Conservation (phyloP, 2,797 vertebrate species). For the Mus minutoides region DNA sequence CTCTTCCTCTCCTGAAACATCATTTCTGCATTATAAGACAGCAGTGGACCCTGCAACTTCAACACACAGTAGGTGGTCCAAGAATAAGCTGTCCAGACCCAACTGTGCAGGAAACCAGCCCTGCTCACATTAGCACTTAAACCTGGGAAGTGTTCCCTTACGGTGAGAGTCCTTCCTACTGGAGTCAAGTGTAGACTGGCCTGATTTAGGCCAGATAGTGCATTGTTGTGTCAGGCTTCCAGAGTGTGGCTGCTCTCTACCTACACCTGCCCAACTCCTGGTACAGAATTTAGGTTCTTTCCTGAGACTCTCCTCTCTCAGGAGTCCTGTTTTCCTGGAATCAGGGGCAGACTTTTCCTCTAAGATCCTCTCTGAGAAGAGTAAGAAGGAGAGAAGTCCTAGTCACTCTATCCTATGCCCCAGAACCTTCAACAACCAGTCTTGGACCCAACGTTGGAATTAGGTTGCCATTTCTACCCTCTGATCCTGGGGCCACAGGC, state of each 20-base stretch:
- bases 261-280: not conserved
- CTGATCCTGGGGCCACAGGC: not conserved
- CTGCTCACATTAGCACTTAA: not conserved
- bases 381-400: not conserved
- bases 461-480: not conserved
- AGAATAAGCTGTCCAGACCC: not conserved
- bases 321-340: not conserved
- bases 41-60: not conserved
- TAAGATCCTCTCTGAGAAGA: not conserved
- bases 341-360: not conserved
- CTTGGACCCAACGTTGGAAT: no score
- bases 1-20: not conserved
- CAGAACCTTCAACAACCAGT: not conserved
- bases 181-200: not conserved
- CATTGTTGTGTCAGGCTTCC: not conserved
- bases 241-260: not conserved
- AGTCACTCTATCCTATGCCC: not conserved
- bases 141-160: not conserved
- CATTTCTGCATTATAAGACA: not conserved
- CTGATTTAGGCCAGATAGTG: not conserved
- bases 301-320: not conserved
- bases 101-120: not conserved
- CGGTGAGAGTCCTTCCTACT: no score
- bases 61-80: not conserved
- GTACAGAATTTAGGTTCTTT: not conserved